Evolutionary conservation across 2,113 vertebrate genomes (phyloP).

Genomic region (Gavialis gangeticus): DNA sequence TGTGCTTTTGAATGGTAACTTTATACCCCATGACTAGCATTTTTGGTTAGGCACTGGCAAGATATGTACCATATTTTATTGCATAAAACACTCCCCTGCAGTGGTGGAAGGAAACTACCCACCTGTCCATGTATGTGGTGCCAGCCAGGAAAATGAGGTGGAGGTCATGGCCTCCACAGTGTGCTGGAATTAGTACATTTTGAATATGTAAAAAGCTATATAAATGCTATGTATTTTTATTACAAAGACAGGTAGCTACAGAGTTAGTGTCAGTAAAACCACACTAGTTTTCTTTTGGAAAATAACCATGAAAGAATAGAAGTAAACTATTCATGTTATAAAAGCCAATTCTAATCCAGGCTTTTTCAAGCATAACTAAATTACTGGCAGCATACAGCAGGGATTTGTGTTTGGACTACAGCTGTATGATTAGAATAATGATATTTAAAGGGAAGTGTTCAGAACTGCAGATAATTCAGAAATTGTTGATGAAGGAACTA

Average conservation of each 20-base stretch:
- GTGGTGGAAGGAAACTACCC: too few species aligned
- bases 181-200: too few species aligned
- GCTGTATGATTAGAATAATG: slow-evolving; percentile 43
- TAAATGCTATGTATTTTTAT: not conserved
- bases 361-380: slow-evolving; percentile 36
- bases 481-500: not conserved
- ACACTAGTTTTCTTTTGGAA: not conserved
- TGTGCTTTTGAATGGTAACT: too few species aligned
- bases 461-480: slow-evolving; percentile 19
- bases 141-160: too few species aligned
- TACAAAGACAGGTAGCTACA: not conserved
- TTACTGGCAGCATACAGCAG: slow-evolving; percentile 18
- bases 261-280: slow-evolving; percentile 15
- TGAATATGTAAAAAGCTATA: not conserved
- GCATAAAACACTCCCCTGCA: too few species aligned
- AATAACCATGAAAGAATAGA: slow-evolving; percentile 20
- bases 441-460: slow-evolving; percentile 56
- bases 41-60: too few species aligned
- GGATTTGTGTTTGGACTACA: not conserved
- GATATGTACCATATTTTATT: too few species aligned
- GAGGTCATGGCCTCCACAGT: too few species aligned
- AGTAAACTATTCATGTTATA: slow-evolving; percentile 49
- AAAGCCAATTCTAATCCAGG: slow-evolving; percentile 47
- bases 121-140: too few species aligned
- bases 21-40: too few species aligned